Percentiles rank a stretch among this genome's conserved stretches.
phyloP scores from a whole-genome alignment of 2,888 invertebrate species.

The Chymomyza fuscimana region DNA sequence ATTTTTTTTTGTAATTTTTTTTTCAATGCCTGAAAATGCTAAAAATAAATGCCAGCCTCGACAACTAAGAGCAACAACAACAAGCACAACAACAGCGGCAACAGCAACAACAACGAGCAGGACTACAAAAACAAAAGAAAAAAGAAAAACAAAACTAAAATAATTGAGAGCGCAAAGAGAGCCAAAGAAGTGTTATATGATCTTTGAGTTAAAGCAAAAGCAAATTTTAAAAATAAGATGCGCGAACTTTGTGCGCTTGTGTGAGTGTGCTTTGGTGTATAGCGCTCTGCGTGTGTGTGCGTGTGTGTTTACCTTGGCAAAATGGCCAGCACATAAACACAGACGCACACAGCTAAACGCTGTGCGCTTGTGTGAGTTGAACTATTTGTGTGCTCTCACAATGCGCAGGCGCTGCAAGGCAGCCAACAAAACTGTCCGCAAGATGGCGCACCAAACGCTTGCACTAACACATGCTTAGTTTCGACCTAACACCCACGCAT shows the following conservation, averaged over 20 bases:
- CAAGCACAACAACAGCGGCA: conserved; percentile 9
- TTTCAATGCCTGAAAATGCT: conserved; percentile 36
- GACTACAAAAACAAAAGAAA: conserved; percentile 13
- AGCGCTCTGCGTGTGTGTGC: conserved; percentile 25
- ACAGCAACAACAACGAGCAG: conserved; percentile 27
- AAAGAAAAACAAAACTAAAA: conserved; percentile 39
- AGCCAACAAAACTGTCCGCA: not conserved
- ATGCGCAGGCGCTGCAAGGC: not conserved
- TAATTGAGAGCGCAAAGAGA: not conserved
- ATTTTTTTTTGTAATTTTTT: conserved; percentile 12
- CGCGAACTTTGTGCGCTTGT: conserved; percentile 24
- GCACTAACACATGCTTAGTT: not conserved
- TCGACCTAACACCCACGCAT: conserved; percentile 12
- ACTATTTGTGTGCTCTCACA: not conserved
- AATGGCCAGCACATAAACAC: conserved; percentile 31
- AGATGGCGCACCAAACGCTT: not conserved
- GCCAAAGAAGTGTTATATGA: conserved; percentile 63
- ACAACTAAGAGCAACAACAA: conserved; percentile 18
- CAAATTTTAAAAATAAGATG: conserved; percentile 61
- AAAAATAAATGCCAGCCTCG: conserved; percentile 54
- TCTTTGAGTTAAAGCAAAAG: conserved; percentile 43
- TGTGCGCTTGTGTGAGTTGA: not conserved
- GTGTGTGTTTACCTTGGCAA: conserved; percentile 55
- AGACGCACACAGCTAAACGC: not conserved
- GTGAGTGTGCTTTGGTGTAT: conserved; percentile 21